Base-by-base conservation (phyloP, 1,140 invertebrate genomes). In the Atta colombica region DNA sequence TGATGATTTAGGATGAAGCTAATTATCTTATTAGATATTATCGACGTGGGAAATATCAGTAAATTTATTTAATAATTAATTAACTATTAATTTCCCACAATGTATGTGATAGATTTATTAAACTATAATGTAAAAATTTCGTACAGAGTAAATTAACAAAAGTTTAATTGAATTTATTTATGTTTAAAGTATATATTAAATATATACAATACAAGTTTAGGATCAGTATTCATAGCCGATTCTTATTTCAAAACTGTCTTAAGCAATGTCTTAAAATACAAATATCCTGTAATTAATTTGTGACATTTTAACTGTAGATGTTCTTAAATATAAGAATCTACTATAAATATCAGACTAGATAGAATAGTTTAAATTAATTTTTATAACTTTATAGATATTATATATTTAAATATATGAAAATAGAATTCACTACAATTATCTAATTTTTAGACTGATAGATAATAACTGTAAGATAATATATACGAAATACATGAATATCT, bases 371-470 rank as follows among this genome's bases (percentile, higher is more conserved):
- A 58, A 74, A 74, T 21, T 21, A 21, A 6, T 35, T 35, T 1
- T 55, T 55, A 28, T 72, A 72, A 35, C 51, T 35, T 25, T 55
- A 8, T 31, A 72, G 8, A 31, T 18, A 74, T 35, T 31, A 31
- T 31, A 5, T 31, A 4, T 5, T 31, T 31, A 31, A 1, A 31
- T 31, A 58, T 75, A 7, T 35, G 35, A 58, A 55, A 75, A 58
- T n/a, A 4, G 6, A 75, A 5, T 74, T n/a, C 8, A 55, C 18
- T 74, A 18, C 35, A 39, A 61, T 77, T 18, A 63, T 63, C 5
- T 28, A 45, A 61, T 77, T 35, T 63, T 77, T 77, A 35, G 16
- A 77, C 10, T 61, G 35, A 21, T 21, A 21, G 21, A 21, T 21
- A 21, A 21, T 21, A 21, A 21, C 21, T n/a, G 8, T 10, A n/a